Base-by-base conservation (phyloP, 2,797 vertebrate genomes). In the Hirundo rustica region DNA sequence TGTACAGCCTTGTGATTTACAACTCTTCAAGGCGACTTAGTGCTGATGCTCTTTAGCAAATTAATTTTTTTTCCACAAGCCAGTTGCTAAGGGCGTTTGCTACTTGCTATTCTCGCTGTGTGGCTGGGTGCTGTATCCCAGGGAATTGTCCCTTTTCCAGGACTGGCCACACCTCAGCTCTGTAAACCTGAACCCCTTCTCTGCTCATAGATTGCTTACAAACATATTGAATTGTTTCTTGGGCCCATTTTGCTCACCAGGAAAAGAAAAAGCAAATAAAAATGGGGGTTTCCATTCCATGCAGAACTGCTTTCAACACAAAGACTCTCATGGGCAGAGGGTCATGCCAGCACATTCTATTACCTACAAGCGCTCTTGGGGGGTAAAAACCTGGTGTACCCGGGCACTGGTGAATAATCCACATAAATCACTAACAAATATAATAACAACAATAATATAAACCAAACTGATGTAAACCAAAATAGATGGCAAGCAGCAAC, bases 1-100 rank as follows among this genome's bases (percentile, higher is more conserved):
- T 72, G 20, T n/a, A 54, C 38, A 75, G 38, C 38, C 40, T 78
- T 55, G 50, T 93, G 92, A 93, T 96, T 93, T 92, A 91, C 88
- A 81, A 5, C 58, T 84, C 65, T 88, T 93, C 70, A 72, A 92
- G 86, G 70, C 17, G 3, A 77, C 77, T 80, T 92, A 64, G 44
- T 72, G 87, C 62, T 5, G 16, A 62, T 58, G 76, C 66, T 95
- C 76, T 94, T 93, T 84, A 95, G 90, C 62, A 93, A 91, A 86
- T 95, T 93, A 73, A 48, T 93, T 90, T 94, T 92, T 92, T 80
- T 45, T 13, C 44, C 30, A 27, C 55, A 45, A 72, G 70, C 36
- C 51, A 45, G n/a, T 95, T 3, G 7, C 82, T 88, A 78, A 88
- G 83, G 83, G n/a, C 21, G 12, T 88, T 92, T 22, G 2, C 76